Conservation (phyloP, 2,113 vertebrate genomes). For the Scopus umbretta region DNA sequence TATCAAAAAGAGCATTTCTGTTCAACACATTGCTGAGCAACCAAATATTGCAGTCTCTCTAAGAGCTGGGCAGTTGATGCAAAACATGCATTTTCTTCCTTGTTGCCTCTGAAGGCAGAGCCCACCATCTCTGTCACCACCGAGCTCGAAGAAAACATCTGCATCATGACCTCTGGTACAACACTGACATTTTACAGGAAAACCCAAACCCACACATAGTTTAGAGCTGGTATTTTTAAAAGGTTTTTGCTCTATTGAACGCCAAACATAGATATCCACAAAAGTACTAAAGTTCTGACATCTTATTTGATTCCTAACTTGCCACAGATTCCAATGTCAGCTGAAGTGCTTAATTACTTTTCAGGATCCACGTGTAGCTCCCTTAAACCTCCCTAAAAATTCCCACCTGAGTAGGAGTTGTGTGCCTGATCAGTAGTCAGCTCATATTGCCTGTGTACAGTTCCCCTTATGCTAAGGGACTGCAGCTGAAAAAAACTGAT, state of each 20-base stretch:
- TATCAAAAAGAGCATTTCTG: not conserved
- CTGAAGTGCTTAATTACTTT: not conserved
- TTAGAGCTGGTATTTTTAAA: not conserved
- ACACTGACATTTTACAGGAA: not conserved
- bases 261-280: accelerated
- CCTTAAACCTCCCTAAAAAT: not conserved
- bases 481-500: not conserved
- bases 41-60: not conserved
- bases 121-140: not conserved
- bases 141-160: not conserved
- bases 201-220: not conserved
- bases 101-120: not conserved
- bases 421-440: not conserved
- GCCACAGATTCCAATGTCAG: not conserved
- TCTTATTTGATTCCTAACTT: not conserved
- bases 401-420: not conserved
- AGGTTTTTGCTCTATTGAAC: not conserved
- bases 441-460: not conserved
- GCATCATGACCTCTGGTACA: not conserved
- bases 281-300: not conserved
- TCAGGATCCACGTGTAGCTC: not conserved
- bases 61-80: not conserved
- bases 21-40: not conserved
- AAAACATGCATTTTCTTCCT: not conserved
- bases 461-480: not conserved